Base-by-base conservation (phyloP, 53 echinoderm and acorn worm species). In the Arbacia lixula region DNA sequence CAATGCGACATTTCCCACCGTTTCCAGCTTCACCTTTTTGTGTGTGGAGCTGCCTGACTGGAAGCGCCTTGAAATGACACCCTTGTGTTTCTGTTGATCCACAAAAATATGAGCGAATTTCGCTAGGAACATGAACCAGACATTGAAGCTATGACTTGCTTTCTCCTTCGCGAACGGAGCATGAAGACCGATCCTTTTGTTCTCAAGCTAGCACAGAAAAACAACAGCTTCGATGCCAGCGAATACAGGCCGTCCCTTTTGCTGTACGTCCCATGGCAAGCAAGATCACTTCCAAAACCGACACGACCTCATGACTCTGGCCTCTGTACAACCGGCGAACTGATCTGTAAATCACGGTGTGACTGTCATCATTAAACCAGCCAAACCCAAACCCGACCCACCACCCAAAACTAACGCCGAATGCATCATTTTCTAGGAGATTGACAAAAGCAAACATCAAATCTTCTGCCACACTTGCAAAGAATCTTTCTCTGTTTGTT, bases 401-500 rank as follows among this genome's bases (percentile, higher is more conserved):
- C n/a, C n/a, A n/a, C n/a, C n/a, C n/a, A n/a, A n/a, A n/a, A n/a
- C n/a, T n/a, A n/a, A n/a, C n/a, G n/a, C n/a, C n/a, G n/a, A n/a
- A n/a, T n/a, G n/a, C n/a, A n/a, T n/a, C n/a, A n/a, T n/a, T n/a
- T n/a, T n/a, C n/a, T n/a, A n/a, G 40, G 43, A 69, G 69, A 43
- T 27, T 69, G 69, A 41, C 69, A 69, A 69, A 42, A 42, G 69
- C 29, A 39, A 69, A 69, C 43, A 69, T 6, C n/a, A 43, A 69
- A 69, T 69, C 67, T 39, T 67, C 67, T n/a, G 39, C 12, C 74
- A 74, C 53, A 53, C 74, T 74, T 74, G 74, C 46, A 41, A 50
- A 29, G 51, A 41, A 51, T 74, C 74, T 74, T 74, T 35, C 58
- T 40, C 30, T 81, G 43, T 81, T 81, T 63, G 64, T 64, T 63